These are phyloP conservation scores for Xyrichtys novacula DNA, from an alignment of 2,797 vertebrate species.

Conservation along the genomic window DNA sequence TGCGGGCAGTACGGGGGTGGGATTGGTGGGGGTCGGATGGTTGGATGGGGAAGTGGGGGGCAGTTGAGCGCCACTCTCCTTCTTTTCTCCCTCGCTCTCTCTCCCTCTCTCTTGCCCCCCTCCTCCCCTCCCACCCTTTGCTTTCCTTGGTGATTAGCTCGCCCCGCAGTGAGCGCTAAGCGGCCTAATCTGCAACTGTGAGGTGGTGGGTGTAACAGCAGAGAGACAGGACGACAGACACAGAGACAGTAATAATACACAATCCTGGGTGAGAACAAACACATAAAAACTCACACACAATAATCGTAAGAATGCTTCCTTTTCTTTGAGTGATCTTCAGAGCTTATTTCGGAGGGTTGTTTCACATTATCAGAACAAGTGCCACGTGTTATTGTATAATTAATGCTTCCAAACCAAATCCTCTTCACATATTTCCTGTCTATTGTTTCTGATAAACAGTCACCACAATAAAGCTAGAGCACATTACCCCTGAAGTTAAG, in stretches of 20 bases:
- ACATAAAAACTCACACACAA: slow-evolving; percentile 10
- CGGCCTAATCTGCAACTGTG: slow-evolving; percentile 76
- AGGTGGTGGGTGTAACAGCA: slow-evolving; percentile 62
- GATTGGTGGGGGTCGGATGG: slow-evolving; percentile 67
- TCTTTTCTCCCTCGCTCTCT: slow-evolving; percentile 6
- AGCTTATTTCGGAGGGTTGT: slow-evolving; percentile 10
- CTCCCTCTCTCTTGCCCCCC: neutral
- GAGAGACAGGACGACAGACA: slow-evolving; percentile 40
- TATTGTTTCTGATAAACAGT: slow-evolving; percentile 7
- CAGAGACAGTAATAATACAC: slow-evolving; percentile 31
- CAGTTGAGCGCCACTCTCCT: slow-evolving; percentile 45
- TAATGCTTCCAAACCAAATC: slow-evolving; percentile 8
- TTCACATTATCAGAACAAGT: slow-evolving; percentile 19
- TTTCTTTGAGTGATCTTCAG: slow-evolving; percentile 27
- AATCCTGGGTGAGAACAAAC: slow-evolving; percentile 24
- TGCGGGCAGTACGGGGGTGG: slow-evolving; percentile 78
- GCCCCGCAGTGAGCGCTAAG: slow-evolving; percentile 80
- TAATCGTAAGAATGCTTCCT: slow-evolving; percentile 21
- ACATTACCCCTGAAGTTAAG: neutral
- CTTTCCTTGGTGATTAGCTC: slow-evolving; percentile 80
- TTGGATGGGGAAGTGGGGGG: slow-evolving; percentile 51
- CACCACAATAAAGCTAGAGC: neutral
- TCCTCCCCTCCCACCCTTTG: slow-evolving; percentile 23
- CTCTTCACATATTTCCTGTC: slow-evolving; percentile 7
- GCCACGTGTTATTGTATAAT: slow-evolving; percentile 6